Base-by-base conservation (phyloP, 2,888 invertebrate genomes). In the Anorthoa munda region DNA sequence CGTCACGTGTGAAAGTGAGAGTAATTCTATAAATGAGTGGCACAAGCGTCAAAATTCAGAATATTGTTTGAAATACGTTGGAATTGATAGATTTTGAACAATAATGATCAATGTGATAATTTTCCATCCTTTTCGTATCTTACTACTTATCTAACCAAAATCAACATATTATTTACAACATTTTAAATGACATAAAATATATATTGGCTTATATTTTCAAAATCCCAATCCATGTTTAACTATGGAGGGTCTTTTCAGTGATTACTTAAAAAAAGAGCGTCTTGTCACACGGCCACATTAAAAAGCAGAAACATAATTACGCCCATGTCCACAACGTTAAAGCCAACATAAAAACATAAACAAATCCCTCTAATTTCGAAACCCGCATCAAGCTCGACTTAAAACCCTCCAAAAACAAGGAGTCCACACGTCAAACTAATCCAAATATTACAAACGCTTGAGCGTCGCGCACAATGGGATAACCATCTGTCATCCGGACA, bases 401-500 rank as follows among this genome's bases (percentile, higher is more conserved):
- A 83, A 86, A 86, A 83, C 75, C 81, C 66, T 81, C 79, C 75
- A 86, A 86, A 86, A 86, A 86, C 87, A 78, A 82, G 79, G 75
- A 86, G 81, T 86, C 86, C 85, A 86, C 86, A 84, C 87, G 86
- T 86, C 86, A 85, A 86, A 86, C 83, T 86, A 86, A 86, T 86
- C 86, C 85, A 78, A 86, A 86, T 86, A 86, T 86, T 86, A 86
- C 85, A 83, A 85, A 85, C 87, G 83, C 77, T 83, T 85, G 83
- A 86, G 82, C 84, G 81, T 85, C 81, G 86, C 88, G 89, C 88
- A 92, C 91, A 92, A 91, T 91, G 90, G 91, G 90, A 91, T 91
- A 92, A 90, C 92, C 92, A 93, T 93, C 92, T 92, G 92, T 94
- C 93, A 93, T 91, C 90, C 89, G 89, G 88, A 88, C 88, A 85